Evolutionary conservation across 2,888 invertebrate genomes (phyloP), one percentile per base, ranked within the genome.

Genomic region (Brachyopa scutellaris): DNA sequence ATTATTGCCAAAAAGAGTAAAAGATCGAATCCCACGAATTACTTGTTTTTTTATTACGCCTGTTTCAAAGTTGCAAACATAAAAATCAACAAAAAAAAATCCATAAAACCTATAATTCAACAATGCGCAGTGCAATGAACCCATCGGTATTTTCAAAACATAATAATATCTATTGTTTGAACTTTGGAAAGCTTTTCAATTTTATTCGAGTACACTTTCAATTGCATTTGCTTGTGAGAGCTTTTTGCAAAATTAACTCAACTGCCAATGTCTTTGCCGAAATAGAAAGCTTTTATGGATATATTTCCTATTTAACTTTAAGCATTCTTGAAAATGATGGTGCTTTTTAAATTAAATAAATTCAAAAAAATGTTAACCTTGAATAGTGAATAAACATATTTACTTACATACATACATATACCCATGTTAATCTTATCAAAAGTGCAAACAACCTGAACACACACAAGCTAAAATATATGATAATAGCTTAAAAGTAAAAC

Each of bases 191-290:
- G 66, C 74, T 66, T 59, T 57, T 66, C 36, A 45, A 57, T 57
- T 66, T 55, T 23, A 23, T 26, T n/a, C n/a, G n/a, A 13, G 62
- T 47, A 59, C 31, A 73, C 64, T 73, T 73, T 64, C 57, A 47
- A 73, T 57, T 8, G 49, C 47, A 57, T 57, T 73, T 57, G 11
- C 26, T 8, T 19, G 17, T 7, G 21, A 47, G 36, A 74, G 66
- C 66, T 66, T 74, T 51, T 26, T 64, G 11, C 57, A 42, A 42
- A 67, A 5, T 1, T 8, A 59, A 59, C 7, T 57, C 11, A 36
- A 47, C 13, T 17, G 29, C n/a, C 36, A 55, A 36, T 21, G 21
- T 36, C 6, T 36, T 36, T 17, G 9, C 31, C n/a, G 13, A 61
- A 61, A 15, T 13, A n/a, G n/a, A 61, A 45, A 61, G 61, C 61